These are phyloP conservation scores for Conger conger DNA, from an alignment of 2,113 vertebrate genomes.

Conservation along the genomic window DNA sequence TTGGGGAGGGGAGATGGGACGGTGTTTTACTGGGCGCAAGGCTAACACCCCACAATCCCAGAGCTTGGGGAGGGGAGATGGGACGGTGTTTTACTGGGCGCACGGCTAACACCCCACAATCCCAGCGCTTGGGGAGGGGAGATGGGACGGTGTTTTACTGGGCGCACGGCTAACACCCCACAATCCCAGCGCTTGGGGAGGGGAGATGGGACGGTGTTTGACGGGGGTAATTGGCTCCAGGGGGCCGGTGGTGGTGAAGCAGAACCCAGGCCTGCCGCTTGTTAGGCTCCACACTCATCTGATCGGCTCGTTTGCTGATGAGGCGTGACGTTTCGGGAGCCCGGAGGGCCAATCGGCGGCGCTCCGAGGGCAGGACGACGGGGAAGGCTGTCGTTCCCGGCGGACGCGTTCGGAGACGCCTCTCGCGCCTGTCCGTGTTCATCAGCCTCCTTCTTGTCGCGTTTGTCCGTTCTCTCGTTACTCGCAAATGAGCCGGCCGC, in stretches of 20 bases:
- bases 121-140: too few species aligned
- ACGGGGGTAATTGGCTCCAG: constrained; percentile 72
- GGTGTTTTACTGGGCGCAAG: too few species aligned
- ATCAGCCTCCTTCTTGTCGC: neutral
- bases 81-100: too few species aligned
- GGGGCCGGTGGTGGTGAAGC: constrained; percentile 74
- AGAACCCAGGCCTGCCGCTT: constrained; percentile 75
- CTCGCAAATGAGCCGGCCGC: neutral
- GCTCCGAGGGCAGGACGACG: neutral
- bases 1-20: too few species aligned
- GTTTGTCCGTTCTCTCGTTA: neutral
- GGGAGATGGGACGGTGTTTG: too few species aligned
- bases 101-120: too few species aligned
- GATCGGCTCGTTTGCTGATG: constrained; percentile 87
- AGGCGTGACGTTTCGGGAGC: constrained; percentile 70
- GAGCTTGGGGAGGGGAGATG: too few species aligned
- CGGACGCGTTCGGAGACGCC: neutral
- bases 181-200: too few species aligned
- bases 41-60: too few species aligned
- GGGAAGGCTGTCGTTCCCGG: neutral
- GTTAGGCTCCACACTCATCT: constrained; percentile 85
- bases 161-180: too few species aligned
- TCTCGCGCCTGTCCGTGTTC: neutral
- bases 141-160: too few species aligned
- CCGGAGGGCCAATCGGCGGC: constrained; percentile 21